Evolutionary conservation across 2,113 vertebrate genomes (phyloP), one percentile per base, ranked within the genome.

Genomic region (Bostrychus sinensis): DNA sequence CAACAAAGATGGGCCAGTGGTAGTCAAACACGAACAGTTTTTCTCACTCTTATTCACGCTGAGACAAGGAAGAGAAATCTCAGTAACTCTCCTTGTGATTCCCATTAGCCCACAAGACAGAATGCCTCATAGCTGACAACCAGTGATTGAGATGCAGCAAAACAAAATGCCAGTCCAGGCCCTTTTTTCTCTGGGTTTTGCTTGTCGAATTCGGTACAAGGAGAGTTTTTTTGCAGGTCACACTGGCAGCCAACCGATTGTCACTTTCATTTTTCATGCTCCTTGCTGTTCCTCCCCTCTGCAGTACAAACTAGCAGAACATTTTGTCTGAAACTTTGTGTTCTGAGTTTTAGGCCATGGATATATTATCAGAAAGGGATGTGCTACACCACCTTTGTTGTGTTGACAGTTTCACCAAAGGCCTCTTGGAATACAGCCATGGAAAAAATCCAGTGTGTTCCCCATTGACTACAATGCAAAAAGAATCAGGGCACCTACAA

Each of bases 41-140:
- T 8, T 43, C 34, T 68, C 36, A 32, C 37, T 0, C 64, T 45
- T 14, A 1, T 20, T 58, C 39, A 17, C 16, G 28, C 37, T 38
- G 34, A 42, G 26, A 56, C 32, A 42, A 25, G n/a, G 7, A 45
- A 41, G 17, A 62, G 58, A 54, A 68, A 63, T 62, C 43, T 70
- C 38, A 48, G 63, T 78, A 62, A 53, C 59, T 42, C 50, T 60
- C 69, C 85, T 88, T 58, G 66, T 91, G 89, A 87, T 82, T 76
- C 73, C 59, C 80, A 87, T 91, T 87, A 86, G 59, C 2, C n/a
- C 62, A 62, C 64, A 36, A 70, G 58, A 72, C 71, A 61, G 69
- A 68, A 66, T 45, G 72, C 38, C 36, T 45, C 70, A 72, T 77
- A 78, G 85, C 80, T 84, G 84, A 86, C 70, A 76, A 20, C 41